phyloP scores from a whole-genome alignment of 1,140 invertebrate genomes.

The Leptestheria dahalacensis region DNA sequence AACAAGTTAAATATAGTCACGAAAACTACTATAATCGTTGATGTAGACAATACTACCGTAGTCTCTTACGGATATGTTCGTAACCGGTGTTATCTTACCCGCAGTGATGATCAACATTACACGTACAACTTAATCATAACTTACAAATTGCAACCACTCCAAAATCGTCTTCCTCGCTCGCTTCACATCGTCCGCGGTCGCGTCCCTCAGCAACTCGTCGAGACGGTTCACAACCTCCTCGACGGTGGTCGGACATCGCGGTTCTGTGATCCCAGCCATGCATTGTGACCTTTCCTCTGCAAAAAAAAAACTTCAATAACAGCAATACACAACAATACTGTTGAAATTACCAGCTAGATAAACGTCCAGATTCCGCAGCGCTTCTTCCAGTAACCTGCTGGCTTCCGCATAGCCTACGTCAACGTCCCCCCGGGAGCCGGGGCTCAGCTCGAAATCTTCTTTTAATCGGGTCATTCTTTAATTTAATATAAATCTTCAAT shows the following conservation, averaged over 20 bases:
- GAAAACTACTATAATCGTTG: too few species aligned
- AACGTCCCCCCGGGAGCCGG: too few species aligned
- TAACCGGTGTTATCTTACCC: too few species aligned
- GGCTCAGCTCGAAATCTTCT: not conserved
- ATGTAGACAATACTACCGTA: too few species aligned
- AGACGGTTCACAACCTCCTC: not conserved
- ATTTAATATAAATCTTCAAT: too few species aligned
- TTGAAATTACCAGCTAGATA: constrained; percentile 58
- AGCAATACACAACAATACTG: not conserved
- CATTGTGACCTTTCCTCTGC: not conserved
- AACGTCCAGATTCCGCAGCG: constrained; percentile 78
- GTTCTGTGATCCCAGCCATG: not conserved
- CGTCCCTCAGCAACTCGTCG: not conserved
- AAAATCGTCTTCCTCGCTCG: not conserved
- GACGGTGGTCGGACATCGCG: not conserved
- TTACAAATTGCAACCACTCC: not conserved
- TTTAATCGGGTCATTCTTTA: not conserved
- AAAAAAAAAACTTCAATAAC: too few species aligned
- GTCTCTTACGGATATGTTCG: too few species aligned
- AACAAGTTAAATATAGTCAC: too few species aligned
- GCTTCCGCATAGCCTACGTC: constrained; percentile 55
- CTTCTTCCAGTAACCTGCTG: constrained; percentile 74
- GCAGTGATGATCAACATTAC: too few species aligned
- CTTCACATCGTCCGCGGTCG: not conserved
- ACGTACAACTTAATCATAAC: too few species aligned